Conservation (phyloP, 2,113 vertebrate genomes). For the Eurystomus gularis region DNA sequence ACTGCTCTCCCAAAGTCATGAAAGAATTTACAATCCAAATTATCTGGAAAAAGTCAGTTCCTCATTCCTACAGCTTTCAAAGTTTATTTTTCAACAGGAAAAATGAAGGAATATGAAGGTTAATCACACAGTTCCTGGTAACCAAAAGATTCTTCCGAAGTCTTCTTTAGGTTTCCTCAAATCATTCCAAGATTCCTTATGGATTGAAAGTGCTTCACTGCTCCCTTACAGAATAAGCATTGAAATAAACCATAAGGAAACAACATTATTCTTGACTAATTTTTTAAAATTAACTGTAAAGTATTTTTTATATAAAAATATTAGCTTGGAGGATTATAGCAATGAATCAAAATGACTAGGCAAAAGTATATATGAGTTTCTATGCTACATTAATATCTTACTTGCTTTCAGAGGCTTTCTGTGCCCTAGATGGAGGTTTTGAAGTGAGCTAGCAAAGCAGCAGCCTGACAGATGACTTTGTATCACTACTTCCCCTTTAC, state of each 20-base stretch:
- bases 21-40: neutral
- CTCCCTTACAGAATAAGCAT: neutral
- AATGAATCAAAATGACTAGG: neutral
- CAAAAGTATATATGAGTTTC: neutral
- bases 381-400: neutral
- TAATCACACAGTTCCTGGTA: neutral
- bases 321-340: neutral
- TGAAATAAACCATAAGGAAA: neutral
- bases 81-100: neutral
- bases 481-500: neutral
- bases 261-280: neutral
- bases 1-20: neutral
- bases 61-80: neutral
- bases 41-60: neutral
- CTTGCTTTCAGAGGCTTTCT: neutral
- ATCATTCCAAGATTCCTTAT: neutral
- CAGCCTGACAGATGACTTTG: conserved; percentile 50
- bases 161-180: neutral
- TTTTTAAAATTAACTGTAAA: neutral
- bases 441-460: neutral
- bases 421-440: neutral
- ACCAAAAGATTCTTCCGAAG: neutral
- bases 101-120: neutral
- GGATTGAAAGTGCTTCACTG: neutral
- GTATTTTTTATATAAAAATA: neutral